These are phyloP conservation scores for Corapipo altera DNA, from an alignment of 2,113 vertebrate species.

Conservation along the genomic window DNA sequence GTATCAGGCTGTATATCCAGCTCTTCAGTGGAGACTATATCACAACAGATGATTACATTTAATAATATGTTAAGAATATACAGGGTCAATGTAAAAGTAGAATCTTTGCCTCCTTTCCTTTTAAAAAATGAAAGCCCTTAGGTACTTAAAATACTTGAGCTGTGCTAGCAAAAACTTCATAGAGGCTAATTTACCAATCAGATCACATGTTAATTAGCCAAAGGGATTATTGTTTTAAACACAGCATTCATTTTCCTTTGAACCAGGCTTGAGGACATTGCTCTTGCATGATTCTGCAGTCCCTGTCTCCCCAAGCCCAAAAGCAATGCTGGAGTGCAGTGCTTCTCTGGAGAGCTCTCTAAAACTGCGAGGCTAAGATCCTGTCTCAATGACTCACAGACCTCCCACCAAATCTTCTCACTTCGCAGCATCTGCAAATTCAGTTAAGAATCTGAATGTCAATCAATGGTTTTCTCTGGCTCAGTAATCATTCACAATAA, in stretches of 20 bases:
- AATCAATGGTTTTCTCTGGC: constrained; percentile 65
- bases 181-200: constrained; percentile 21
- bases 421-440: constrained; percentile 54
- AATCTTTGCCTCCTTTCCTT: not conserved
- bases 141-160: not conserved
- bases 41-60: not conserved
- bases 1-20: not conserved
- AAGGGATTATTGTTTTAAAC: constrained; percentile 27
- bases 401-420: constrained; percentile 58
- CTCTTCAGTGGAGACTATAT: not conserved
- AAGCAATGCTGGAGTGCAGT: not conserved
- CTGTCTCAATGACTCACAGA: not conserved
- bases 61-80: not conserved
- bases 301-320: not conserved
- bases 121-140: not conserved
- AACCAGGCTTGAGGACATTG: not conserved
- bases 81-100: not conserved
- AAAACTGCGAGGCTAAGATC: constrained; percentile 10
- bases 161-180: not conserved
- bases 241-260: not conserved
- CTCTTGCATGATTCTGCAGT: not conserved
- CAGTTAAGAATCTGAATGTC: constrained; percentile 57
- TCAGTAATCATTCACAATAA: constrained; percentile 66
- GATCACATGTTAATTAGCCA: constrained; percentile 8
- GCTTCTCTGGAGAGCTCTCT: not conserved